Percentiles rank a stretch among this genome's conserved stretches.
phyloP scores from a whole-genome alignment of 2,888 invertebrate species.

The Acanthoscelides obtectus region DNA sequence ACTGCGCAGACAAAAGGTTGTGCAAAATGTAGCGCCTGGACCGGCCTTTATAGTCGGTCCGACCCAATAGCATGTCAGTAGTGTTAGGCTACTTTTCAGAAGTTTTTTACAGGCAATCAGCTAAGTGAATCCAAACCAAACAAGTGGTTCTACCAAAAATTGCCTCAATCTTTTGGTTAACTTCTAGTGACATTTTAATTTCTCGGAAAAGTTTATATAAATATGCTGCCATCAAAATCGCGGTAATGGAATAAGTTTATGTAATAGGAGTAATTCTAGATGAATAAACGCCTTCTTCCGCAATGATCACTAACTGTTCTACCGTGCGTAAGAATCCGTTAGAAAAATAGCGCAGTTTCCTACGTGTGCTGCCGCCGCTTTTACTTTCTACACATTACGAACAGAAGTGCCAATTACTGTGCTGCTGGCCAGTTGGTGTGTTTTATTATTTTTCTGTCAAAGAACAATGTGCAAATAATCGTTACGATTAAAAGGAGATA shows the following conservation, averaged over 20 bases:
- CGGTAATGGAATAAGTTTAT: background rate
- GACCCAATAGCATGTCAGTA: too few relatives aligned
- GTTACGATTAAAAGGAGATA: background rate
- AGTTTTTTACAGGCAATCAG: too few relatives aligned
- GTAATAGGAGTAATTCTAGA: background rate
- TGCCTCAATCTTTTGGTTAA: too few relatives aligned
- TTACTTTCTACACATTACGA: background rate
- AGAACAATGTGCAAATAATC: background rate
- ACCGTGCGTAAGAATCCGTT: background rate
- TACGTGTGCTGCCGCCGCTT: background rate
- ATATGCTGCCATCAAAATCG: background rate
- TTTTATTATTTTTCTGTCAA: background rate
- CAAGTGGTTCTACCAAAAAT: too few relatives aligned
- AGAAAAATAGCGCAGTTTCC: background rate
- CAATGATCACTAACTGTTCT: background rate
- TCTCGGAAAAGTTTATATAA: too few relatives aligned
- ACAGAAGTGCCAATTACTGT: background rate
- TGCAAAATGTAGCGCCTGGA: too few relatives aligned
- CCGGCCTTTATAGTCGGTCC: too few relatives aligned
- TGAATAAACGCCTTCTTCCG: background rate
- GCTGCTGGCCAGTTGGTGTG: background rate
- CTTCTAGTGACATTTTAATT: too few relatives aligned
- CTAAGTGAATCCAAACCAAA: too few relatives aligned
- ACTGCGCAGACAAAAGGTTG: too few relatives aligned
- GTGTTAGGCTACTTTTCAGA: too few relatives aligned